Conservation (phyloP, 1,140 invertebrate species). For the Chrysoperla carnea region DNA sequence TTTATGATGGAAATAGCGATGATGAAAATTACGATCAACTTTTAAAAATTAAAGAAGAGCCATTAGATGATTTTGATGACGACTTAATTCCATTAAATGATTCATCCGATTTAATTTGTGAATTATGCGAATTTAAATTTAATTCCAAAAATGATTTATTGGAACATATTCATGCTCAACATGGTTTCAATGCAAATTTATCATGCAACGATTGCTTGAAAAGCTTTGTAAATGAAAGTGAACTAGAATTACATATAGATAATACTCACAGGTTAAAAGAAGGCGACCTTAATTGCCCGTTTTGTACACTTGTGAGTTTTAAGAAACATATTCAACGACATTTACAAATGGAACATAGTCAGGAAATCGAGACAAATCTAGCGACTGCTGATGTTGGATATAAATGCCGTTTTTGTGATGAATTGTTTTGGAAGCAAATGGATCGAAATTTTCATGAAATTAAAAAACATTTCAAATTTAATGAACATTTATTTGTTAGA, state of each 20-base stretch:
- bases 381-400: neutral
- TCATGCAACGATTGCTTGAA: neutral
- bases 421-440: neutral
- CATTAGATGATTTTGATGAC: neutral
- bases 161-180: neutral
- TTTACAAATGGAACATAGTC: neutral
- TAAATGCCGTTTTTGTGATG: neutral
- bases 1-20: constrained; percentile 6
- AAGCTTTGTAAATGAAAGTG: neutral
- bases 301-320: neutral
- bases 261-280: neutral
- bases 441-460: constrained; percentile 1
- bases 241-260: neutral
- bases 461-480: constrained; percentile 1
- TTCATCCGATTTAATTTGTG: neutral
- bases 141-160: neutral
- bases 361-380: neutral
- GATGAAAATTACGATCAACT: constrained; percentile 2
- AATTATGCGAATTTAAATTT: neutral
- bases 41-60: neutral
- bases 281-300: neutral
- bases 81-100: neutral
- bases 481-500: neutral
- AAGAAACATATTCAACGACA: neutral
- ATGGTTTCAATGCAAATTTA: neutral